Evolutionary conservation across 2,888 invertebrate genomes (phyloP), one percentile per base, ranked within the genome.

Genomic region (Scaptomyza reducta): DNA sequence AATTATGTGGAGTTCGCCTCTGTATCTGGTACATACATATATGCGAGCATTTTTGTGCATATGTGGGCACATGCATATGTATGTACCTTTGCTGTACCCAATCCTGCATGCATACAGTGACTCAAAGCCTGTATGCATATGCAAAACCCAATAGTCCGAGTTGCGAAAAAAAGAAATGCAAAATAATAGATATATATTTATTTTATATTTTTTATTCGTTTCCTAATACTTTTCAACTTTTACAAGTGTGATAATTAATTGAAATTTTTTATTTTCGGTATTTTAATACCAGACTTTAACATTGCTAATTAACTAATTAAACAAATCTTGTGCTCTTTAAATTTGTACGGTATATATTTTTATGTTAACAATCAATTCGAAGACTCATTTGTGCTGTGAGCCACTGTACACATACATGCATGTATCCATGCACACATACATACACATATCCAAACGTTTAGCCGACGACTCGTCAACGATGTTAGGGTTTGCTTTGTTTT

Each of bases 401-500:
- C 25, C 25, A 50, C 25, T 55, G 50, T 59, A 51, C 27, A 33
- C 46, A 53, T 31, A 14, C 40, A 56, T 45, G 31, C 31, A 31
- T 31, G 35, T 33, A 42, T 35, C 10, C 27, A 47, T 45, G 33
- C 62, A 50, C 40, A 46, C 18, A 68, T 29, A 45, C 25, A 68
- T 29, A 45, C 22, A 25, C 10, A 46, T 46, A 51, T 40, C 44
- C 38, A 47, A 72, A 62, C 75, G 70, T 65, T 74, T 74, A 74
- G 73, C 41, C 41, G 66, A 50, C 66, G 55, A 66, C 66, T 65
- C 73, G 75, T 65, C 65, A 75, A 70, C 75, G 62, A 70, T 50
- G 77, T 57, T 65, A 66, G 73, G 77, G 60, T 65, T 66, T 72
- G 67, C 77, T 74, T 74, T 74, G 73, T 77, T 72, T 74, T 74